These are phyloP conservation scores for Oncorhynchus keta DNA, from an alignment of 2,113 vertebrate genomes.

Conservation along the genomic window DNA sequence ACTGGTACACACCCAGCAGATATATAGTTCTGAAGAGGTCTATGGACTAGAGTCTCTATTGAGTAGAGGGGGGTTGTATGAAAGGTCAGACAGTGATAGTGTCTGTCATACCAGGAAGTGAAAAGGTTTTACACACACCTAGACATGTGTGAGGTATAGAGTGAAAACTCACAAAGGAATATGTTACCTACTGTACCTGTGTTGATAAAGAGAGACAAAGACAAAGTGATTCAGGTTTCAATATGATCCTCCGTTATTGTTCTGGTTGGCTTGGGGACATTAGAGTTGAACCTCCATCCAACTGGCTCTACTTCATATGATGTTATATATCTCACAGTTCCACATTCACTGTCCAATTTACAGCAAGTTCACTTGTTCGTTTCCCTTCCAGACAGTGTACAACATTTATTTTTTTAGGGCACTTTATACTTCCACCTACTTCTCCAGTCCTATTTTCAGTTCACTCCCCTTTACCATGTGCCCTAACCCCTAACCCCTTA, in stretches of 20 bases:
- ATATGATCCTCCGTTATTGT: not conserved
- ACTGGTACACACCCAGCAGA: constrained; percentile 31
- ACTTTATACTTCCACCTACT: not conserved
- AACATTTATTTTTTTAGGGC: no score
- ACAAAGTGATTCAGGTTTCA: not conserved
- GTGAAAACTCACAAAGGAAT: not conserved
- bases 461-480: not conserved
- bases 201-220: not conserved
- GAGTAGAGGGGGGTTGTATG: constrained; percentile 20
- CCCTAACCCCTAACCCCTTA: not conserved
- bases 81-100: constrained; percentile 34
- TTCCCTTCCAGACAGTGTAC: no score
- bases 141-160: not conserved
- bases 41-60: constrained; percentile 16
- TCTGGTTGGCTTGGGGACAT: no score
- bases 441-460: no score
- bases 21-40: constrained; percentile 24
- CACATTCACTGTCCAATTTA: no score
- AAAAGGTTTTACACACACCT: not conserved
- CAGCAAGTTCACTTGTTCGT: no score
- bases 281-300: no score
- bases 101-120: constrained; percentile 14
- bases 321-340: no score
- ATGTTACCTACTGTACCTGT: not conserved
- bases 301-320: no score